Percentiles rank a stretch among this genome's conserved stretches.
phyloP scores from a whole-genome alignment of 2,797 vertebrate genomes.

The Ficedula albicollis region DNA sequence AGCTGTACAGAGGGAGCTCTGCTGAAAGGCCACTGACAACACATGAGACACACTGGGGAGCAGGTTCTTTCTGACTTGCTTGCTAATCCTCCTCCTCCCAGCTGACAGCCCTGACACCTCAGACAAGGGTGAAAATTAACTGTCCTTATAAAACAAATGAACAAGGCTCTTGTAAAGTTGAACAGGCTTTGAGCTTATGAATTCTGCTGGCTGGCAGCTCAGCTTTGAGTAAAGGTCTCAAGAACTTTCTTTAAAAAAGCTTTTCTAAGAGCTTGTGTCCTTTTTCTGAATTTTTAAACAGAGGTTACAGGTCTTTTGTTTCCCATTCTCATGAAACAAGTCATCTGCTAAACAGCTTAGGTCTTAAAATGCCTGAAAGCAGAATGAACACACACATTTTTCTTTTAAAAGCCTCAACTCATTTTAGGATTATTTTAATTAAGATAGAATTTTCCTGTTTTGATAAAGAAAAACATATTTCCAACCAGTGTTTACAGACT shows the following conservation, averaged over 20 bases:
- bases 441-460: not conserved
- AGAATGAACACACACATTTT: not conserved
- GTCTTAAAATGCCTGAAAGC: constrained; percentile 10
- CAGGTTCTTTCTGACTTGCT: not conserved
- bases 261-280: not conserved
- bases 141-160: not conserved
- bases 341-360: constrained; percentile 52
- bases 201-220: not conserved
- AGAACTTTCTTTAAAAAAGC: not conserved
- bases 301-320: not conserved
- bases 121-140: constrained; percentile 45
- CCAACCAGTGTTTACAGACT: not conserved
- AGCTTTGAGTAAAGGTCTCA: not conserved
- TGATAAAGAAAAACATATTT: not conserved
- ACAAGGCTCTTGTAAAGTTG: not conserved
- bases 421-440: not conserved
- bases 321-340: not conserved
- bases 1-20: constrained; percentile 8
- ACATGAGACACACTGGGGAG: not conserved
- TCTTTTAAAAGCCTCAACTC: not conserved
- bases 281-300: not conserved
- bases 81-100: constrained; percentile 36
- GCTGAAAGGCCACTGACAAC: constrained; percentile 53
- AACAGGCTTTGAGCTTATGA: not conserved
- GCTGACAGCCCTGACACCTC: constrained; percentile 54